A percentile compares a stretch with the other conserved stretches of the same genome.
Conservation (phyloP, 2,888 invertebrate genomes). For the Phasia obesa region DNA sequence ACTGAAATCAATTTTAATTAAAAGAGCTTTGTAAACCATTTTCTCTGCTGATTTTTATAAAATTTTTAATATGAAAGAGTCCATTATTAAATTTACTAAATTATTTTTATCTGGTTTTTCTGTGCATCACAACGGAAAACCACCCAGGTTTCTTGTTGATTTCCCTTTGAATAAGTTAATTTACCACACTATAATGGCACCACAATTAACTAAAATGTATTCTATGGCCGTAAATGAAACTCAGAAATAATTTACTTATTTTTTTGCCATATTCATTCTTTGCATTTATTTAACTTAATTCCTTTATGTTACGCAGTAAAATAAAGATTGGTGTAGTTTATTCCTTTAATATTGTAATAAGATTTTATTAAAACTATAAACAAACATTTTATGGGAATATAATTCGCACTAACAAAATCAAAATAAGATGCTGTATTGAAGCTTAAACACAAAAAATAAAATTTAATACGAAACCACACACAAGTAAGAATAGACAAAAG, state of each 20-base stretch:
- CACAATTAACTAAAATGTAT: conserved; percentile 54
- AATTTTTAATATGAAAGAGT: neutral
- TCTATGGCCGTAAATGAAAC: conserved; percentile 23
- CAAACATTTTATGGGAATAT: conserved; percentile 14
- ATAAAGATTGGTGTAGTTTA: neutral
- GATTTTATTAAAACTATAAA: conserved; percentile 38
- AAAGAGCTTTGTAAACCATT: too few species aligned
- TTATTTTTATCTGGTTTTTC: neutral
- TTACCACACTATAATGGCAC: conserved; percentile 10
- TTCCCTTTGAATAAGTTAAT: conserved; percentile 7
- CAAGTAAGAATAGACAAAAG: conserved; percentile 9
- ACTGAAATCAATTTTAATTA: too few species aligned
- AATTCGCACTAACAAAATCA: conserved; percentile 2
- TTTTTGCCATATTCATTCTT: neutral
- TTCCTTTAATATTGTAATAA: conserved; percentile 32
- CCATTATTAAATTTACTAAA: neutral
- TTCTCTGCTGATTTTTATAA: too few species aligned
- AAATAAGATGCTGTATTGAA: neutral
- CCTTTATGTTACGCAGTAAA: neutral
- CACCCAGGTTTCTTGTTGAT: too few species aligned
- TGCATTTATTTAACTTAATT: conserved; percentile 16
- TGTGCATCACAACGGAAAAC: too few species aligned
- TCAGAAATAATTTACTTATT: neutral
- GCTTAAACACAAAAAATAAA: neutral
- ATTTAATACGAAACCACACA: conserved; percentile 1